phyloP scores from a whole-genome alignment of 2,888 invertebrate species.

The Plebejus melissa region DNA sequence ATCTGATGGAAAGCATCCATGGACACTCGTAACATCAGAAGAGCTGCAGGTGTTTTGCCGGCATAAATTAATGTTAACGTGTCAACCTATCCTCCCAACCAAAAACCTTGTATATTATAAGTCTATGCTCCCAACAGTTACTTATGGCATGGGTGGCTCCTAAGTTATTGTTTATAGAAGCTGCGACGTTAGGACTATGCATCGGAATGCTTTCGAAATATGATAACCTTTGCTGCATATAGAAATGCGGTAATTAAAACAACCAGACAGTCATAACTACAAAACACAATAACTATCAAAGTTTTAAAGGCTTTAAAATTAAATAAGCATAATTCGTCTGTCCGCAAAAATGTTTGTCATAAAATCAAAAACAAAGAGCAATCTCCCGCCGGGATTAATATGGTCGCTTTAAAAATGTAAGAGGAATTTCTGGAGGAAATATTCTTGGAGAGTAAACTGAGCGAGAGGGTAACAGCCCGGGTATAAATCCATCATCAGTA shows the following conservation, averaged over 20 bases:
- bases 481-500: constrained; percentile 54
- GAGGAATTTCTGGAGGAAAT: constrained; percentile 34
- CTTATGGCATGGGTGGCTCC: neutral
- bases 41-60: constrained; percentile 29
- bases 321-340: neutral
- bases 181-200: no score
- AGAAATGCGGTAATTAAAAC: no score
- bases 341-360: constrained; percentile 4
- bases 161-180: no score
- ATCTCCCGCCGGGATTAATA: constrained; percentile 20
- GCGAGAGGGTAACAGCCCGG: constrained; percentile 31
- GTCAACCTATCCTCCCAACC: constrained; percentile 47
- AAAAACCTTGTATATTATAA: neutral
- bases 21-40: no score
- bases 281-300: neutral
- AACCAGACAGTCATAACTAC: neutral
- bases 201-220: no score
- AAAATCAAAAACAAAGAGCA: constrained; percentile 28
- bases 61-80: constrained; percentile 55
- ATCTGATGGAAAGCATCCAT: no score
- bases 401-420: constrained; percentile 29
- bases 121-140: neutral
- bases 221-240: no score
- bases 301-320: neutral
- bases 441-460: constrained; percentile 33